phyloP scores from a whole-genome alignment of 37 sponge, comb jelly and placozoan species.

The Mnemiopsis leidyi region DNA sequence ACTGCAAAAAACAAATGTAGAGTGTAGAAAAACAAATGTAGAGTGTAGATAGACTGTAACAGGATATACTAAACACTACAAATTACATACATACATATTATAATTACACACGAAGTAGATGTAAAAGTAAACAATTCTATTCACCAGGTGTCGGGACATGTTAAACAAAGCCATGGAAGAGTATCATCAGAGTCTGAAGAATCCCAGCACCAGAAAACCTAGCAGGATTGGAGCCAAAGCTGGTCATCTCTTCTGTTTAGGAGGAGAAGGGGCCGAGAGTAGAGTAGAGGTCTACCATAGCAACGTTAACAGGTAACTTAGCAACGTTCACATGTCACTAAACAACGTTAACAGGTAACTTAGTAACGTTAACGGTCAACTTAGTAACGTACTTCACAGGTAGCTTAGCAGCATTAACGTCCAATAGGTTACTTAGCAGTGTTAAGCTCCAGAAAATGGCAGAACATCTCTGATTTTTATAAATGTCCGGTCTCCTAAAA shows the following conservation, averaged over 20 bases:
- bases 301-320: slow-evolving; percentile 38
- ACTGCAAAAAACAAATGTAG: no score
- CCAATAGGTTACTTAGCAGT: no score
- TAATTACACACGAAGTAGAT: no score
- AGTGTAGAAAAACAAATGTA: no score
- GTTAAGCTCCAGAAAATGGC: no score
- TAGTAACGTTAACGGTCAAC: background rate
- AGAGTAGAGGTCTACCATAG: slow-evolving; percentile 53
- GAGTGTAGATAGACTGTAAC: no score
- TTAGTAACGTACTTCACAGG: background rate
- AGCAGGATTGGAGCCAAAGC: slow-evolving; percentile 38
- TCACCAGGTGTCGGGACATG: slow-evolving; percentile 57
- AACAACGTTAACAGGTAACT: slow-evolving; percentile 5
- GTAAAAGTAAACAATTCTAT: no score
- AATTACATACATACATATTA: no score
- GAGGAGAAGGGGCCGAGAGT: slow-evolving; percentile 43
- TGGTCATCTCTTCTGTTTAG: slow-evolving; percentile 34
- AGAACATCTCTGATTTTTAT: no score
- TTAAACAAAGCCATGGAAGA: slow-evolving; percentile 44
- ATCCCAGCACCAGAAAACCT: slow-evolving; percentile 29
- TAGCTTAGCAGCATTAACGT: no score
- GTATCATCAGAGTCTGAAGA: slow-evolving; percentile 54
- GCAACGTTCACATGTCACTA: slow-evolving; percentile 8
- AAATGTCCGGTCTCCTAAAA: no score
- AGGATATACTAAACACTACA: no score